Evolutionary conservation across 2,888 invertebrate species (phyloP).

Genomic region (Cephus rjabovi): DNA sequence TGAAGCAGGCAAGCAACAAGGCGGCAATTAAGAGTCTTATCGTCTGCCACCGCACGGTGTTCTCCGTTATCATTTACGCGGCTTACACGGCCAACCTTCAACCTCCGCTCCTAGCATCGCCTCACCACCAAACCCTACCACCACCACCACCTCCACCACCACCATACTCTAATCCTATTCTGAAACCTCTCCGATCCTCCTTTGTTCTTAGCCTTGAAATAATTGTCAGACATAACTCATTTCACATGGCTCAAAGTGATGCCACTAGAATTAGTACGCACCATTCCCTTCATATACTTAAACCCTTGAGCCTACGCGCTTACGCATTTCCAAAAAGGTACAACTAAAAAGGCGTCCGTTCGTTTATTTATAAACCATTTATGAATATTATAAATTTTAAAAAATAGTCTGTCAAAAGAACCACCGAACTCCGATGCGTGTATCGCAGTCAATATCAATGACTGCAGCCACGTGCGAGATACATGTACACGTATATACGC

Average conservation of each 20-base stretch:
- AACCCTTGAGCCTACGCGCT: too few species aligned
- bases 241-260: neutral
- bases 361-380: too few species aligned
- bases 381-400: too few species aligned
- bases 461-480: too few species aligned
- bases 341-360: too few species aligned
- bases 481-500: too few species aligned
- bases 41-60: conserved; percentile 43
- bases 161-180: conserved; percentile 9
- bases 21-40: conserved; percentile 50
- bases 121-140: conserved; percentile 19
- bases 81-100: conserved; percentile 41
- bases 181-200: conserved; percentile 12
- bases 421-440: too few species aligned
- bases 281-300: too few species aligned
- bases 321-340: too few species aligned
- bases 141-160: conserved; percentile 10
- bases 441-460: too few species aligned
- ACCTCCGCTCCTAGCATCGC: neutral
- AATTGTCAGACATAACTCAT: conserved; percentile 50
- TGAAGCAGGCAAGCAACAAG: conserved; percentile 9
- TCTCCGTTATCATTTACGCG: conserved; percentile 52
- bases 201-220: conserved; percentile 45
- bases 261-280: too few species aligned
- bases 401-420: too few species aligned